A percentile compares a stretch with the other conserved stretches of the same genome.
phyloP scores from a whole-genome alignment of 2,888 invertebrate species.

The Smittia aterrima region DNA sequence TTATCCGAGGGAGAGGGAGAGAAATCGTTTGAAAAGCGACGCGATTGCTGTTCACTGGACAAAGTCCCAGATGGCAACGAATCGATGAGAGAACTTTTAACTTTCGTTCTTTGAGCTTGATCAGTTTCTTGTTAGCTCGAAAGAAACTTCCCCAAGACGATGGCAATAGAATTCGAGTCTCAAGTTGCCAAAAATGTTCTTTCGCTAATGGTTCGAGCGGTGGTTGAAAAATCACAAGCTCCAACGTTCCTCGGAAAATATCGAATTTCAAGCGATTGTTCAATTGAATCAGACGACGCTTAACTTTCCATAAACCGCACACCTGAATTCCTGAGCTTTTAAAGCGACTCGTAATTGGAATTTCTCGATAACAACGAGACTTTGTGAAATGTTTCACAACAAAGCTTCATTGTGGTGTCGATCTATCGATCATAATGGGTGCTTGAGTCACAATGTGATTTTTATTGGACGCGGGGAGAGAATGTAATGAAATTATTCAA shows the following conservation, averaged over 20 bases:
- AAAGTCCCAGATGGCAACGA: not conserved
- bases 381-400: constrained; percentile 9
- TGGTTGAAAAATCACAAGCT: not conserved
- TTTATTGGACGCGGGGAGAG: not conserved
- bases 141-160: not conserved
- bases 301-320: not conserved
- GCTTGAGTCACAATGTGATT: constrained; percentile 9
- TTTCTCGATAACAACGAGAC: not conserved
- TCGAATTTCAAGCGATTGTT: not conserved
- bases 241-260: not conserved
- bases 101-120: no score
- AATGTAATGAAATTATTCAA: constrained; percentile 32
- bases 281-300: not conserved
- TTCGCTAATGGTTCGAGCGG: not conserved
- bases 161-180: not conserved
- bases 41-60: not conserved
- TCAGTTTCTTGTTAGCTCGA: not conserved
- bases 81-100: no score
- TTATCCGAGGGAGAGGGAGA: not conserved
- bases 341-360: not conserved
- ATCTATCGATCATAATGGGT: not conserved
- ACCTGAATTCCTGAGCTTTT: not conserved
- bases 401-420: constrained; percentile 15
- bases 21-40: not conserved
- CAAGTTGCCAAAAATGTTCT: not conserved